Percentiles rank a stretch among this genome's conserved stretches.
Conservation (phyloP, 2,888 invertebrate species). For the Pterobdella sp. region DNA sequence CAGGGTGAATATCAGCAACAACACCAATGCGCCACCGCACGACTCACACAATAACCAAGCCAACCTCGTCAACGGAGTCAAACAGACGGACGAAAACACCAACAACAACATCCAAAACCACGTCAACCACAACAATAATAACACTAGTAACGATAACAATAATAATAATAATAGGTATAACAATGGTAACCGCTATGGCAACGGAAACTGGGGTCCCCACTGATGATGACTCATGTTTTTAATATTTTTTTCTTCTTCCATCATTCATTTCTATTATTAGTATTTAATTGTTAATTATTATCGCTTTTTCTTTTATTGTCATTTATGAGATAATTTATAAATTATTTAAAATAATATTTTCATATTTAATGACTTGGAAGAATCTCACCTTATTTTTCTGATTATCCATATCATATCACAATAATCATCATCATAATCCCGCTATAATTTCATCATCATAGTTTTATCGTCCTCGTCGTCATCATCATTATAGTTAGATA, state of each 20-base stretch:
- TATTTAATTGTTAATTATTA: neutral
- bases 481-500: too few relatives aligned
- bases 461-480: too few relatives aligned
- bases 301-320: neutral
- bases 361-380: neutral
- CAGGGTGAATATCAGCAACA: too few relatives aligned
- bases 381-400: too few relatives aligned
- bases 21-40: too few relatives aligned
- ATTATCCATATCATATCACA: too few relatives aligned
- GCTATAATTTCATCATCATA: too few relatives aligned
- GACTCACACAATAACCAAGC: neutral
- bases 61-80: neutral
- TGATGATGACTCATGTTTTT: too few relatives aligned
- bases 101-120: neutral
- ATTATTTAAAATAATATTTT: neutral
- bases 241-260: too few relatives aligned
- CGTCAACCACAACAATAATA: neutral
- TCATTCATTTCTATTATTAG: too few relatives aligned
- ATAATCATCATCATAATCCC: too few relatives aligned
- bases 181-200: neutral
- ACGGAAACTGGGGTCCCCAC: neutral
- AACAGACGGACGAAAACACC: neutral
- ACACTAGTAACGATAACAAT: neutral
- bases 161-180: neutral
- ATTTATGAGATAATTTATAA: neutral